phyloP scores from a whole-genome alignment of 2,797 vertebrate species.

The Nasua narica region DNA sequence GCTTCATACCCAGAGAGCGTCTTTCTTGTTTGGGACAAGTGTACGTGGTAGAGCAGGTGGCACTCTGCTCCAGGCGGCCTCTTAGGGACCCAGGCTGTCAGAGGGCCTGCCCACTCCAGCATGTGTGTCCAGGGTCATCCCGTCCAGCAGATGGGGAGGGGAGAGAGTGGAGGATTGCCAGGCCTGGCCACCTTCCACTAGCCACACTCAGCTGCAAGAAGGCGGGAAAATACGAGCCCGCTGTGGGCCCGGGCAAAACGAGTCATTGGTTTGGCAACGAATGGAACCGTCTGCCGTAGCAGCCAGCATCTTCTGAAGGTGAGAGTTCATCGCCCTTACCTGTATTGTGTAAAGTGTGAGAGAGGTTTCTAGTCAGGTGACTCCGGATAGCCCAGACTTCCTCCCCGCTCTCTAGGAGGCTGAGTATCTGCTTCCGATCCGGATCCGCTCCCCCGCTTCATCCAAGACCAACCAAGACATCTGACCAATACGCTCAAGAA shows the following conservation, averaged over 20 bases:
- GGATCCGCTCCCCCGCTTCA: neutral
- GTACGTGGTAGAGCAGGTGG: neutral
- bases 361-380: neutral
- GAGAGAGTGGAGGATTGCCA: neutral
- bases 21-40: neutral
- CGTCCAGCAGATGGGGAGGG: neutral
- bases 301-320: neutral
- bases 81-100: neutral
- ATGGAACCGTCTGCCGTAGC: neutral
- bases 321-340: neutral
- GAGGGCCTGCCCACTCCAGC: neutral
- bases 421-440: neutral
- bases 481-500: neutral
- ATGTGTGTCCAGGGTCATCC: neutral
- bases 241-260: neutral
- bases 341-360: neutral
- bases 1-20: neutral
- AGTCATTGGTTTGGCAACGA: neutral
- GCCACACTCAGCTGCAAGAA: neutral
- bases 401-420: neutral
- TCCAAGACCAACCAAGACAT: neutral
- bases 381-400: fast-evolving
- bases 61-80: fast-evolving
- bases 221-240: neutral
- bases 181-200: neutral